phyloP scores from a whole-genome alignment of 2,113 vertebrate species.

The Macaca mulatta region DNA sequence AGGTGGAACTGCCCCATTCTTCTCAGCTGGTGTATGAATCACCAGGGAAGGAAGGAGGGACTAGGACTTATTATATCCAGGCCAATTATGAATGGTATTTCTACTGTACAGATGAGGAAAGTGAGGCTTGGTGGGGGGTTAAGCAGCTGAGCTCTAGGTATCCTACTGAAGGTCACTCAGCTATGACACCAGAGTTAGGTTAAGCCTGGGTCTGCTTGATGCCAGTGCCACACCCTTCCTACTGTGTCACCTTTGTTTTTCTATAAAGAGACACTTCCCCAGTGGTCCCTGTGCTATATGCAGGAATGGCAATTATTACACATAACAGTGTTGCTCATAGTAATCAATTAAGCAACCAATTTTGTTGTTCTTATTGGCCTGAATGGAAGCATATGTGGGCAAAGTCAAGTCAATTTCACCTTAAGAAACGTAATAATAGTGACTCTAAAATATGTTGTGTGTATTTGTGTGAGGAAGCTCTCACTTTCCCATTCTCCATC shows the following conservation, averaged over 20 bases:
- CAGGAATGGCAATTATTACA: neutral
- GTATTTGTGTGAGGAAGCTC: neutral
- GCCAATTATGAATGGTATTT: neutral
- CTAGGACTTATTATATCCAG: neutral
- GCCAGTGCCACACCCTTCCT: neutral
- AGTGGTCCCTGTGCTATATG: neutral
- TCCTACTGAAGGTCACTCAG: neutral
- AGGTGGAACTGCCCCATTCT: neutral
- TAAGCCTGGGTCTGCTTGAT: neutral
- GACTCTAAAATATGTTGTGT: neutral
- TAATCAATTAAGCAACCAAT: neutral
- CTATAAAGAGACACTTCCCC: neutral
- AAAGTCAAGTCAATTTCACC: slow-evolving; percentile 17
- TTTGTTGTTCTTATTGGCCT: neutral
- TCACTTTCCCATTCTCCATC: neutral
- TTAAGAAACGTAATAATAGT: neutral
- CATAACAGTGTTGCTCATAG: neutral
- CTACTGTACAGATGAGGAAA: neutral
- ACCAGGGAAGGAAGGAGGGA: neutral
- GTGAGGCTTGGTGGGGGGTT: neutral
- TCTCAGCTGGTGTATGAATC: neutral
- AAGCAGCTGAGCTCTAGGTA: neutral
- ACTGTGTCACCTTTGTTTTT: neutral
- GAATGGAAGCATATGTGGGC: neutral
- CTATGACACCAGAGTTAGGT: neutral